phyloP scores from a whole-genome alignment of 2,797 vertebrate species.

The Tenualosa thibaudeaui region DNA sequence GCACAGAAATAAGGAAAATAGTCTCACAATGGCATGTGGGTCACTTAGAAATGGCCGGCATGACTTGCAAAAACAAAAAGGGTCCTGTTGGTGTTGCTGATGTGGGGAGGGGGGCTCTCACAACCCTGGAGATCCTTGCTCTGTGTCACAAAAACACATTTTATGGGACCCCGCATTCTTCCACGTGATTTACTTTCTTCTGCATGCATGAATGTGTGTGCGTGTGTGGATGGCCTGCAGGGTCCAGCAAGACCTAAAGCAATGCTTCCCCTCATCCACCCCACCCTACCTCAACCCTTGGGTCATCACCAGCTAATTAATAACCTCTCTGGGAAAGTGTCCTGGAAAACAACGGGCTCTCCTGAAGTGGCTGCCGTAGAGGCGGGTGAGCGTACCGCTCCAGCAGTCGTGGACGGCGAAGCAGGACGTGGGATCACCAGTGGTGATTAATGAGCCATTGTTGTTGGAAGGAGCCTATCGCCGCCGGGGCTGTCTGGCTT shows the following conservation, averaged over 20 bases:
- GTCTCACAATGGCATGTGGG: conserved; percentile 22
- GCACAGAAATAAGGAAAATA: conserved; percentile 49
- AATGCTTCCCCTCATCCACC: conserved; percentile 44
- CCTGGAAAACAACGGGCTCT: conserved; percentile 55
- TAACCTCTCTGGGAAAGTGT: conserved; percentile 61
- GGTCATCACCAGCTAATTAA: conserved; percentile 60
- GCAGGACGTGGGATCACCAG: conserved; percentile 51
- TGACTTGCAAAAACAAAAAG: conserved; percentile 32
- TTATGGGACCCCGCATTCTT: conserved; percentile 41
- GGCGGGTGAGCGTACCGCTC: conserved; percentile 51
- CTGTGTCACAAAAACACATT: conserved; percentile 47
- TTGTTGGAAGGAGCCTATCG: conserved; percentile 64
- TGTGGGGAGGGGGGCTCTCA: conserved; percentile 20
- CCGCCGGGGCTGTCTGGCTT: conserved; percentile 66
- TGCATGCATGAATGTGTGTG: not conserved
- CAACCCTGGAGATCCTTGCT: not conserved
- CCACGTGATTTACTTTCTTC: conserved; percentile 55
- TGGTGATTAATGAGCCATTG: conserved; percentile 72
- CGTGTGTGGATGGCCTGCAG: conserved; percentile 50
- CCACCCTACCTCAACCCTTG: conserved; percentile 48
- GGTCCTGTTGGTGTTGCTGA: conserved; percentile 36
- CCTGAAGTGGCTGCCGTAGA: conserved; percentile 46
- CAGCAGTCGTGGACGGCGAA: conserved; percentile 23
- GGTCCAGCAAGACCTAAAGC: conserved; percentile 52
- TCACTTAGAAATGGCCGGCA: conserved; percentile 20